phyloP scores from a whole-genome alignment of 2,113 vertebrate species.

The Otis tarda region DNA sequence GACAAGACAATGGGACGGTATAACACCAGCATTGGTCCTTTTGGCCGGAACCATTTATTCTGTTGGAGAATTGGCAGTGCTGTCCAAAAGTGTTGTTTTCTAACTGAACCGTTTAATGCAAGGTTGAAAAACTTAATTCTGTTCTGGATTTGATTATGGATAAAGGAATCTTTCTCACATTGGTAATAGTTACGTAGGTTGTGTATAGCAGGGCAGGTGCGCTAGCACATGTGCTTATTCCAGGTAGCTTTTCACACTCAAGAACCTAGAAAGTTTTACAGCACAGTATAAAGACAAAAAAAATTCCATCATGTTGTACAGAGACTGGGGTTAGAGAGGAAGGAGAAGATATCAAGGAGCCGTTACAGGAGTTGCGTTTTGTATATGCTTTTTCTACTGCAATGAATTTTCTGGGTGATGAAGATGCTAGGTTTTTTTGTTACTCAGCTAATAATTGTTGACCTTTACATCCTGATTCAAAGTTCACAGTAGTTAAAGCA shows the following conservation, averaged over 20 bases:
- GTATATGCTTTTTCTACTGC: neutral
- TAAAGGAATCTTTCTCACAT: neutral
- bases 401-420: neutral
- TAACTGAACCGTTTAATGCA: neutral
- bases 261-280: neutral
- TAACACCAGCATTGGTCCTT: rapidly evolving
- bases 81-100: neutral
- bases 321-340: neutral
- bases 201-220: neutral
- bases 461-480: neutral
- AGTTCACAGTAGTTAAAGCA: neutral
- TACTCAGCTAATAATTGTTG: neutral
- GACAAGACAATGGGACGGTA: neutral
- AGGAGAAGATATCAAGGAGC: neutral
- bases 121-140: neutral
- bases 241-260: neutral
- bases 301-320: neutral
- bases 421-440: neutral
- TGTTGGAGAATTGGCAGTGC: neutral
- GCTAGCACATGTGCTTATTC: neutral
- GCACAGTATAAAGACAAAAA: neutral
- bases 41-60: neutral
- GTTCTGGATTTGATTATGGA: neutral
- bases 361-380: neutral
- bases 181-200: neutral